Evolutionary conservation across 2,113 vertebrate species (phyloP).

Genomic region (Varanus salvator): DNA sequence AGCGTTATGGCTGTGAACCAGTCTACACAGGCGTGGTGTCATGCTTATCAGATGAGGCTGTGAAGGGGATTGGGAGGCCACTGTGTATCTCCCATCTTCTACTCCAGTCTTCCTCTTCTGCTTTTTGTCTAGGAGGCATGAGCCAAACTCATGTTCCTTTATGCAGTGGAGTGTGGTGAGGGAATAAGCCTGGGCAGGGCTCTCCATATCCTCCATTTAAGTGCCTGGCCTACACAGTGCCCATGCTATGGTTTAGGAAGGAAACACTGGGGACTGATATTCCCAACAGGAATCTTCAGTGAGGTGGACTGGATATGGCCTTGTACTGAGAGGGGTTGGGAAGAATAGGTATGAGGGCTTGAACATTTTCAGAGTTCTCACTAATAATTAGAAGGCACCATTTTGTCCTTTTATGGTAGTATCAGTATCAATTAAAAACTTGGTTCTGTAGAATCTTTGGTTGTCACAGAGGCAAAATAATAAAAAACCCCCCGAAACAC

Average conservation of each 20-base stretch:
- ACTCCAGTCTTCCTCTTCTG: neutral
- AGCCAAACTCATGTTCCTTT: neutral
- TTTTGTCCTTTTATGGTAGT: neutral
- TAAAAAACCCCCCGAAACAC: neutral
- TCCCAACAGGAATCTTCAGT: neutral
- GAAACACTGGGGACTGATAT: neutral
- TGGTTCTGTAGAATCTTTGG: rapidly evolving
- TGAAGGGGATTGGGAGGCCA: neutral
- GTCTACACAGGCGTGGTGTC: too few species aligned
- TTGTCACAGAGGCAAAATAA: neutral
- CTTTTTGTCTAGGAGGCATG: neutral
- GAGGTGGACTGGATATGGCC: neutral
- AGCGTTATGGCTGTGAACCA: neutral
- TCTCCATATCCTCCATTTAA: neutral
- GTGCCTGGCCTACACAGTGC: neutral
- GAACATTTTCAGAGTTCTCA: neutral
- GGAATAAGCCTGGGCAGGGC: neutral
- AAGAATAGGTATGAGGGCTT: neutral
- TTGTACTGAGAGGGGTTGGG: neutral
- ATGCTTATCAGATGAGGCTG: neutral
- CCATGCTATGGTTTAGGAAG: neutral
- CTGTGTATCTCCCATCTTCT: neutral
- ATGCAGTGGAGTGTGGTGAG: too few species aligned
- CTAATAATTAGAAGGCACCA: neutral
- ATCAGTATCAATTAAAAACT: neutral